These are phyloP conservation scores for Okamejei kenojei DNA, from an alignment of 2,797 vertebrate genomes.

Conservation along the genomic window DNA sequence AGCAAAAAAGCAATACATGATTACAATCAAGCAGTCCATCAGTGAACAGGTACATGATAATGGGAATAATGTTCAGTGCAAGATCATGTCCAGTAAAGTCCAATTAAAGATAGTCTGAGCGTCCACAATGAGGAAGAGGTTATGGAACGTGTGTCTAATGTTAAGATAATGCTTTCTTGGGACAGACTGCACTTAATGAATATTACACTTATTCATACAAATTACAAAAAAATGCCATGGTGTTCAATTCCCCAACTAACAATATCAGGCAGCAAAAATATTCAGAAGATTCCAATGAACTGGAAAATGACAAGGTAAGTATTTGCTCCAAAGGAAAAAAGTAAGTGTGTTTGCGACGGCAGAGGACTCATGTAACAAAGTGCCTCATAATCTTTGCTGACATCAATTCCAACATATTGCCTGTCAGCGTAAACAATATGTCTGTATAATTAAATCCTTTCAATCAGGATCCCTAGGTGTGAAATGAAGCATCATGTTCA, in stretches of 20 bases:
- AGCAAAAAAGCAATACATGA: too few relatives aligned
- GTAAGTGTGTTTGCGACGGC: not conserved
- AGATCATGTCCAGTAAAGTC: too few relatives aligned
- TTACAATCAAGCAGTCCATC: too few relatives aligned
- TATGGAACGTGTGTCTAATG: not conserved
- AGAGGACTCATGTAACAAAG: not conserved
- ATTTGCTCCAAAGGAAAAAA: not conserved
- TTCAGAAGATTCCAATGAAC: not conserved
- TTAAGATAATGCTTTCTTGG: not conserved
- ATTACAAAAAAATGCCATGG: not conserved
- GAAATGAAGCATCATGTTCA: conserved; percentile 16
- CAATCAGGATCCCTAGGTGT: not conserved
- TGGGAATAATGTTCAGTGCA: too few relatives aligned
- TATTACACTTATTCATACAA: not conserved
- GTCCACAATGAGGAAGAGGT: not conserved
- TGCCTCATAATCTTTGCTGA: conserved; percentile 7
- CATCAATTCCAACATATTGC: not conserved
- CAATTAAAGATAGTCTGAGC: too few relatives aligned
- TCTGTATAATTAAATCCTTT: conserved; percentile 10
- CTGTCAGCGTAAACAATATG: not conserved
- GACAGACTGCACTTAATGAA: not conserved
- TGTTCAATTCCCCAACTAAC: not conserved
- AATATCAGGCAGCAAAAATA: not conserved
- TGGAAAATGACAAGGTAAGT: not conserved
- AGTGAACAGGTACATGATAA: too few relatives aligned